Base-by-base conservation (phyloP, 2,113 vertebrate species). In the Nansenia antarctica region DNA sequence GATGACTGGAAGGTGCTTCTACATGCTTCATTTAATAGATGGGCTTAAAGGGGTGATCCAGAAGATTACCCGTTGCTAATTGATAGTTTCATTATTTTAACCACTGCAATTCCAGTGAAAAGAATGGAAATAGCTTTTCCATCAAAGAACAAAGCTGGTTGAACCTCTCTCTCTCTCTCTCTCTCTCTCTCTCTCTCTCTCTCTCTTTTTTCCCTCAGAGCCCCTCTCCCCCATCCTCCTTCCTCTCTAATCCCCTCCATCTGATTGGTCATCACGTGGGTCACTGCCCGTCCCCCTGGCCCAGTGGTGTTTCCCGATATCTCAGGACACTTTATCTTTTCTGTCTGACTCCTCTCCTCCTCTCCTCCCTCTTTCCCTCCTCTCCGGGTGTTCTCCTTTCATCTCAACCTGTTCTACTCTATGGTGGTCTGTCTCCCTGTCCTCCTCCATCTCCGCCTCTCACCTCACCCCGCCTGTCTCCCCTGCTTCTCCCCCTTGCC, bases 11-110 rank as follows among this genome's bases (percentile, higher is more conserved):
- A 70, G 65, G 26, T 69, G 11, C 18, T 58, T 37, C 29, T 49
- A 69, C 52, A 53, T 54, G 58, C 35, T 54, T 69, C 31, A 42
- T 11, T 9, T 30, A 64, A 74, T 54, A 49, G 65, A 29, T n/a
- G 42, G 42, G 42, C 14, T 47, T 47, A 47, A 47, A 47, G 42
- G 42, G n/a, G 42, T 18, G 42, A 47, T 47, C 42, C 42, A n/a
- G 3, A n/a, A 47, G 42, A 47, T 47, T 47, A 47, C 42, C 42
- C 14, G 2, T 4, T n/a, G n/a, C n/a, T n/a, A 18, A 47, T n/a
- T 0, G 42, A n/a, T 47, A 47, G n/a, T 47, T n/a, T n/a, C 42
- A 47, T n/a, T n/a, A n/a, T n/a, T n/a, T n/a, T n/a, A n/a, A n/a
- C n/a, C n/a, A n/a, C n/a, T n/a, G 42, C 14, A n/a, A 47, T n/a